phyloP scores from a whole-genome alignment of 2,888 invertebrate genomes.

The Phaonia tiefii region DNA sequence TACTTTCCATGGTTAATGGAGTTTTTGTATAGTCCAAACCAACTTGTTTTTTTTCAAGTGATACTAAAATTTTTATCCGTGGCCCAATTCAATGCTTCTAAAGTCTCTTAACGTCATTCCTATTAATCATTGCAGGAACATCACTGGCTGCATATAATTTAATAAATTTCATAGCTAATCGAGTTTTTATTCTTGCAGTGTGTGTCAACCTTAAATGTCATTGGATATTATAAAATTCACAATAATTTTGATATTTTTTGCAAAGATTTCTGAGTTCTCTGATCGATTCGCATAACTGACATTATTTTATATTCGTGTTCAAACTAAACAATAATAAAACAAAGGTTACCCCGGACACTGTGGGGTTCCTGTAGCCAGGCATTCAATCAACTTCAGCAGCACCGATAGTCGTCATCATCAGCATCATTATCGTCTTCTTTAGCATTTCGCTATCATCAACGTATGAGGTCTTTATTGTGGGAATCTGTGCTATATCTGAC shows the following conservation, averaged over 20 bases:
- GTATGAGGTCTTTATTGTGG: neutral
- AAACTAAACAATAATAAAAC: slow-evolving; percentile 37
- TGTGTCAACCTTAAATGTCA: neutral
- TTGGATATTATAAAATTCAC: slow-evolving; percentile 20
- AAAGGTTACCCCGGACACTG: slow-evolving; percentile 20
- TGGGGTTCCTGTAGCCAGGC: neutral
- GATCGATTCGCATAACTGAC: too few species aligned
- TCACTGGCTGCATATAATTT: too few species aligned
- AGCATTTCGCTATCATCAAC: neutral
- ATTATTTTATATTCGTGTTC: slow-evolving; percentile 28
- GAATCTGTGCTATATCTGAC: neutral
- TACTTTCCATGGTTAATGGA: too few species aligned
- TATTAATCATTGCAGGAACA: too few species aligned
- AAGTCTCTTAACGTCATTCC: too few species aligned
- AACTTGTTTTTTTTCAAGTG: too few species aligned
- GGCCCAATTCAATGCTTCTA: too few species aligned
- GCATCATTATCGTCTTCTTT: slow-evolving; percentile 40
- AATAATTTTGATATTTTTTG: slow-evolving; percentile 11
- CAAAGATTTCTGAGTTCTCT: neutral
- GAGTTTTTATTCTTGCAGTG: neutral
- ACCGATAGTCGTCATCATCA: slow-evolving; percentile 33
- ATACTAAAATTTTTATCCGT: too few species aligned
- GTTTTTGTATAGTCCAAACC: too few species aligned
- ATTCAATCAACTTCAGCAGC: slow-evolving; percentile 24
- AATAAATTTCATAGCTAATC: too few species aligned